Base-by-base conservation (phyloP, 2,888 invertebrate genomes). In the Catonia carolina region DNA sequence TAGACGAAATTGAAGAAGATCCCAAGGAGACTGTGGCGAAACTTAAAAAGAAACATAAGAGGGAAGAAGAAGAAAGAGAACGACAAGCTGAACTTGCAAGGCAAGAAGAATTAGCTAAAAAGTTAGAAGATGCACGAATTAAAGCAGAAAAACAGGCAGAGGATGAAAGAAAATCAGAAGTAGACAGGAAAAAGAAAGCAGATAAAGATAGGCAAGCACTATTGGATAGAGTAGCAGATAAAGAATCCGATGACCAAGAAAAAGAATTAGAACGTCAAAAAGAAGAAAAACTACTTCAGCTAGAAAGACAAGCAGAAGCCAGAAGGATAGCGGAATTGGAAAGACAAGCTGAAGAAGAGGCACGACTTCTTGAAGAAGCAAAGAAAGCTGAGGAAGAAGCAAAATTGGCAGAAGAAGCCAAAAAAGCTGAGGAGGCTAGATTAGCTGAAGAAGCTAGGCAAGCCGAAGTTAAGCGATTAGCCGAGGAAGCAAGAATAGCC, bases 211-310 rank as follows among this genome's bases (percentile, higher is more conserved):
- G 77, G 60, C 70, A 70, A 57, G 74, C 73, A 39, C 77, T 77
- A 64, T 69, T 77, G 55, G 79, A 77, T 64, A 78, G 75, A 62
- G 75, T 76, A 67, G 69, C 63, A 66, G 60, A 61, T 17, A 60
- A 71, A 8, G 75, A 79, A 18, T 56, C 72, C 51, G 64, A 61
- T 22, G 62, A 59, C 22, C 55, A 42, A 14, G 53, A 58, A 45
- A 27, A 18, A 14, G 31, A 52, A 41, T 14, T 55, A 53, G 56
- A 81, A 56, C 77, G 75, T 64, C 78, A 81, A 65, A 78, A 80
- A 67, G 81, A 81, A 66, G 81, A 81, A 67, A 77, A 77, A 18
- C 84, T 84, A 72, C 80, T 74, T 7, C 85, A 74, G 72, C 61
- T 73, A 73, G 67, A 72, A 73, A 65, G 61, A 72, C 23, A 84